These are phyloP conservation scores for Lordiphosa andalusiaca DNA, from an alignment of 2,888 invertebrate genomes.

Conservation along the genomic window DNA sequence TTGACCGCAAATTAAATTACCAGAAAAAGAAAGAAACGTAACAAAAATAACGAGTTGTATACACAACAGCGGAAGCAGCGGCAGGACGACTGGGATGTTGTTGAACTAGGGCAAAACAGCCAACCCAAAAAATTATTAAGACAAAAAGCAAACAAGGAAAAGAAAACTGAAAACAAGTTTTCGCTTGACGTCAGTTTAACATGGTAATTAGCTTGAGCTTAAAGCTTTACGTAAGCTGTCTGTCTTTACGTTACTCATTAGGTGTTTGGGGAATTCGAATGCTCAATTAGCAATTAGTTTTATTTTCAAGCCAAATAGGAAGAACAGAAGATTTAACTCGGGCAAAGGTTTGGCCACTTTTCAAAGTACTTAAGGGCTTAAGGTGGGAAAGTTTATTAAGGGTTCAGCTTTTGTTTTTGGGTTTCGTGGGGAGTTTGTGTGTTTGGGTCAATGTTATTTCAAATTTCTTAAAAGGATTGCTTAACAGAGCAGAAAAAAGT, in stretches of 20 bases:
- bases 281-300: constrained; percentile 67
- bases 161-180: constrained; percentile 19
- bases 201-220: constrained; percentile 62
- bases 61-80: constrained; percentile 32
- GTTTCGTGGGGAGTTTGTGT: neutral
- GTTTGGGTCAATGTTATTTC: constrained; percentile 41
- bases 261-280: constrained; percentile 19
- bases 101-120: constrained; percentile 43
- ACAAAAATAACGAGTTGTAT: constrained; percentile 59
- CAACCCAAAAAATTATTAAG: constrained; percentile 10
- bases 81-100: constrained; percentile 29
- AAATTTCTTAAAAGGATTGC: constrained; percentile 46
- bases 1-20: constrained; percentile 73
- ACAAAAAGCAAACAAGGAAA: constrained; percentile 2
- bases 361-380: constrained; percentile 68
- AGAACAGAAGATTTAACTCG: neutral
- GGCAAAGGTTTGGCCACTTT: constrained; percentile 36
- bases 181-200: constrained; percentile 41
- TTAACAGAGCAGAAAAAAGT: constrained; percentile 4
- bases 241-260: constrained; percentile 11
- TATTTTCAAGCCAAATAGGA: constrained; percentile 48
- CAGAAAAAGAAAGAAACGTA: constrained; percentile 59
- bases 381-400: constrained; percentile 34
- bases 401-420: constrained; percentile 17
- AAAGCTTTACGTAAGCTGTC: constrained; percentile 41